Conservation (phyloP, 2,888 invertebrate genomes). For the Globia sparganii region DNA sequence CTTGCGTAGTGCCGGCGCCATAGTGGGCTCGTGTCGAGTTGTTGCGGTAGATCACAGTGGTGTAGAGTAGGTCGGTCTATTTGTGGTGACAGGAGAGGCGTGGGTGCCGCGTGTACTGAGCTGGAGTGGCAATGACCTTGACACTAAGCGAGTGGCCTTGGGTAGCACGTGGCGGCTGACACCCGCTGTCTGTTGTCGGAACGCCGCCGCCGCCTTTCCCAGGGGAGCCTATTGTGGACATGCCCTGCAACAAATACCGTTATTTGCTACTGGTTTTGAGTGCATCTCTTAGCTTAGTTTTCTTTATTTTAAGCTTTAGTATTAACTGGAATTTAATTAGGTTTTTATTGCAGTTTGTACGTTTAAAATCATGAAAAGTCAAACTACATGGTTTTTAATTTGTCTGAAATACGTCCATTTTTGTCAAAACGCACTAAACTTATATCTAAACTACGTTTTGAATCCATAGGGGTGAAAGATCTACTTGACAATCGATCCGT, state of each 20-base stretch:
- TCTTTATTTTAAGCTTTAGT: neutral
- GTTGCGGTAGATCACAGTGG: slow-evolving; percentile 83
- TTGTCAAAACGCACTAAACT: neutral
- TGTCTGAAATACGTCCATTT: neutral
- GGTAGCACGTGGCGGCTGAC: slow-evolving; percentile 91
- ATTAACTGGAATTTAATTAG: neutral
- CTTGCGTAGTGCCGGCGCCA: slow-evolving; percentile 56
- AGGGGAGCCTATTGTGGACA: slow-evolving; percentile 89
- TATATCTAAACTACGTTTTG: neutral
- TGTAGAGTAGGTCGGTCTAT: slow-evolving; percentile 88
- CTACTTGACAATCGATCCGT: neutral
- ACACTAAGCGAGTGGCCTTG: slow-evolving; percentile 91
- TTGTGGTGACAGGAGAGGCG: slow-evolving; percentile 90
- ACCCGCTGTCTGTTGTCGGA: slow-evolving; percentile 90
- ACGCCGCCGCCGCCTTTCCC: slow-evolving; percentile 90
- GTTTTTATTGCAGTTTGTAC: neutral
- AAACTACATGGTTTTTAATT: neutral
- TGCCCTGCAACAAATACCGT: slow-evolving; percentile 76
- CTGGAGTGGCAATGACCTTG: slow-evolving; percentile 91
- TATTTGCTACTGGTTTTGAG: slow-evolving; percentile 62
- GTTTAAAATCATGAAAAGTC: neutral
- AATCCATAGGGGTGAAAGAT: neutral
- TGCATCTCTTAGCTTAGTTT: slow-evolving; percentile 7
- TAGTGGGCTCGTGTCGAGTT: slow-evolving; percentile 76
- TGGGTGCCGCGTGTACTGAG: slow-evolving; percentile 90